Evolutionary conservation across 2,113 vertebrate species (phyloP).

Genomic region (Nothoprocta pentlandii): DNA sequence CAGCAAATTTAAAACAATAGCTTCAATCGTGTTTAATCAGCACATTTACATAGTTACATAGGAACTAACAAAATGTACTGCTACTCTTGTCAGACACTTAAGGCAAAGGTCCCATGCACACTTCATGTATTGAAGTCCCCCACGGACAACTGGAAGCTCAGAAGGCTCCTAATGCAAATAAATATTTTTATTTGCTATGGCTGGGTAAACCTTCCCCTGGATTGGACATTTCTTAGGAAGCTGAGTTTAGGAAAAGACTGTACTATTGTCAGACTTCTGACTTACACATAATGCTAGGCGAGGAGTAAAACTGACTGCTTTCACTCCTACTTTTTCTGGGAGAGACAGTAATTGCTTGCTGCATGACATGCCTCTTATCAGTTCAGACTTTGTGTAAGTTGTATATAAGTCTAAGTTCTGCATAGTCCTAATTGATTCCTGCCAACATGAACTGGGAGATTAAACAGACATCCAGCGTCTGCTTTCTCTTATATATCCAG

Average conservation of each 20-base stretch:
- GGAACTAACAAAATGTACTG: not conserved
- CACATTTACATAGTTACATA: not conserved
- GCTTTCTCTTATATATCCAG: not conserved
- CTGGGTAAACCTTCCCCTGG: not conserved
- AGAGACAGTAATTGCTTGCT: not conserved
- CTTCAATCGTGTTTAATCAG: not conserved
- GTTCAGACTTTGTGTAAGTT: not conserved
- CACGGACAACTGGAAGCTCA: not conserved
- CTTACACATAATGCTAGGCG: fast-evolving
- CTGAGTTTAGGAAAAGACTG: not conserved
- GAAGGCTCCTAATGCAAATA: not conserved
- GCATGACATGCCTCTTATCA: not conserved
- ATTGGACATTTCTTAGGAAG: not conserved
- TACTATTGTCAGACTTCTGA: not conserved
- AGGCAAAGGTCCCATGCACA: not conserved
- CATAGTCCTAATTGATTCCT: not conserved
- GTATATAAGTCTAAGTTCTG: not conserved
- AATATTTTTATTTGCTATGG: not conserved
- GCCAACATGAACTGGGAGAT: not conserved
- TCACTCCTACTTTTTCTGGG: not conserved
- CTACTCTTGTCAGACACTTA: not conserved
- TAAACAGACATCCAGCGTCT: not conserved
- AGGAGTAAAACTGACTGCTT: not conserved
- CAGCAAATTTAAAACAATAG: not conserved
- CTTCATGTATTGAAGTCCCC: not conserved